Evolutionary conservation across 2,888 invertebrate genomes (phyloP).

Genomic region (Agrochola lota): DNA sequence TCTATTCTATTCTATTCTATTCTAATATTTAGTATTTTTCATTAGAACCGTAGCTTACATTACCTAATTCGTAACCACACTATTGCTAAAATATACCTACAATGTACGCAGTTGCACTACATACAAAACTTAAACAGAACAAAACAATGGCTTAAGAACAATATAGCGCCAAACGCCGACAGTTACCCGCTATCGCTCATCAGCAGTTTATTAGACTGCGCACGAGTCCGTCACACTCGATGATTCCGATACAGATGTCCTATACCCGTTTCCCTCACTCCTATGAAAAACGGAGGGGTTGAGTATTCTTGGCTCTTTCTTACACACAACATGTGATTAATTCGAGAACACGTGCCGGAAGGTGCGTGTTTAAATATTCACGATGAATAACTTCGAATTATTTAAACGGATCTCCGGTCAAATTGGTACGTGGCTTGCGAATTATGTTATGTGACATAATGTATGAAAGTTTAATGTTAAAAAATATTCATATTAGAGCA

Average conservation of each 20-base stretch:
- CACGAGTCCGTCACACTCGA: constrained; percentile 80
- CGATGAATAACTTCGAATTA: constrained; percentile 64
- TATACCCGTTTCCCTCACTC: constrained; percentile 57
- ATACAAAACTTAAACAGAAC: constrained; percentile 17
- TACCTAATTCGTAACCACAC: no score
- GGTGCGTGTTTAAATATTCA: constrained; percentile 67
- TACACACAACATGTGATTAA: constrained; percentile 60
- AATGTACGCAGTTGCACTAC: background rate
- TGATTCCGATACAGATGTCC: constrained; percentile 77
- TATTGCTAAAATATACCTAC: no score
- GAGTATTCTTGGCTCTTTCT: constrained; percentile 41
- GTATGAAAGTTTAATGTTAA: background rate
- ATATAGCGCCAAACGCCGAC: constrained; percentile 72
- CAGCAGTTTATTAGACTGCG: constrained; percentile 75
- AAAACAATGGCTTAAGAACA: constrained; percentile 70
- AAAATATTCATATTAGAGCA: background rate
- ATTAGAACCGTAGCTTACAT: no score
- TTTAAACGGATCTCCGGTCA: constrained; percentile 64
- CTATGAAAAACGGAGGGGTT: constrained; percentile 1
- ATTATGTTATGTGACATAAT: constrained; percentile 31
- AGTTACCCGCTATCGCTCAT: constrained; percentile 70
- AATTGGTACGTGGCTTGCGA: constrained; percentile 53
- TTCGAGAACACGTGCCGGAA: constrained; percentile 68
- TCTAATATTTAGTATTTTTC: no score
- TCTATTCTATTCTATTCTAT: no score